A percentile compares a stretch with the other conserved stretches of the same genome.
Conservation (phyloP, 2,888 invertebrate genomes). For the Rhabditoides inermis region DNA sequence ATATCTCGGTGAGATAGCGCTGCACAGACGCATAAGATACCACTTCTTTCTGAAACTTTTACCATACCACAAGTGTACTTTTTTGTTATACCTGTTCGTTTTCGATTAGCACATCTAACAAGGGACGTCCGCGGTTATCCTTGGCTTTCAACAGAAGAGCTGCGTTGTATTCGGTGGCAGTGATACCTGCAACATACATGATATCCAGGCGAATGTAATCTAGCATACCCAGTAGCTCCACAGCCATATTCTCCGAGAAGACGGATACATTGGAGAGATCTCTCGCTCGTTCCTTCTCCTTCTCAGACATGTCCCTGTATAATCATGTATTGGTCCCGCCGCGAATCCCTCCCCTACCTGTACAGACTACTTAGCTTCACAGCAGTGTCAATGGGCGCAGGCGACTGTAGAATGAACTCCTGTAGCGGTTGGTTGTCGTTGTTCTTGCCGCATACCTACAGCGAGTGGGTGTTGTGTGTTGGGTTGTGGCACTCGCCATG, state of each 20-base stretch:
- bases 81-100: conserved; percentile 73
- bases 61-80: too few species aligned
- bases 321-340: conserved; percentile 56
- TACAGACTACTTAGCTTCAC: conserved; percentile 79
- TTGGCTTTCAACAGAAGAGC: conserved; percentile 87
- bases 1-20: conserved; percentile 69
- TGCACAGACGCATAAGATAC: conserved; percentile 55
- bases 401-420: conserved; percentile 93
- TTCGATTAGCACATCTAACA: conserved; percentile 69
- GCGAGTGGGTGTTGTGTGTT: conserved; percentile 64
- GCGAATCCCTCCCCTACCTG: conserved; percentile 63
- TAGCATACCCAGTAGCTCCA: conserved; percentile 73
- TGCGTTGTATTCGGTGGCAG: conserved; percentile 65
- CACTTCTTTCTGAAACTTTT: conserved; percentile 45
- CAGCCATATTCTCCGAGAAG: conserved; percentile 94
- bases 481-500: conserved; percentile 64
- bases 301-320: conserved; percentile 65
- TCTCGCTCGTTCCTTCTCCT: conserved; percentile 73
- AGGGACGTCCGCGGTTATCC: conserved; percentile 84
- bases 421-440: conserved; percentile 88
- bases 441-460: conserved; percentile 71
- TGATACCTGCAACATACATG: conserved; percentile 15
- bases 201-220: too few species aligned
- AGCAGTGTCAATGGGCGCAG: conserved; percentile 97
- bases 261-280: conserved; percentile 89